A percentile compares a stretch with the other conserved stretches of the same genome.
Conservation (phyloP, 1,140 invertebrate genomes). For the Sycophila sp. region DNA sequence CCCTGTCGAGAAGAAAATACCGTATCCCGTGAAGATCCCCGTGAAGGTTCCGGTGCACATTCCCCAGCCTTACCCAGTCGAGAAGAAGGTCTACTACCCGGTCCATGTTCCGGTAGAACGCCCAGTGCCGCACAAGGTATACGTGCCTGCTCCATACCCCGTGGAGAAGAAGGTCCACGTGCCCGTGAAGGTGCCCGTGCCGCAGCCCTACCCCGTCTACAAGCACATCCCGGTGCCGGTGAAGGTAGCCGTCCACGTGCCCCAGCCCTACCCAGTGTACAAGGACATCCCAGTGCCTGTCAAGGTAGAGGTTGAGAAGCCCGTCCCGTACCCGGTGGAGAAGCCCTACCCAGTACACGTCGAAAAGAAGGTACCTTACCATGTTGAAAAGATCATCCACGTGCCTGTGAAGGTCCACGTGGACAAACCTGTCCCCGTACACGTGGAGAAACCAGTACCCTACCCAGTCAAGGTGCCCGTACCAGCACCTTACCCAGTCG, state of each 20-base stretch:
- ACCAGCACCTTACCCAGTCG: slow-evolving; percentile 60
- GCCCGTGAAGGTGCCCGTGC: slow-evolving; percentile 70
- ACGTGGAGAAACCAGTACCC: slow-evolving; percentile 56
- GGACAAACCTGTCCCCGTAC: slow-evolving; percentile 48
- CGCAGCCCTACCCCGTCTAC: slow-evolving; percentile 68
- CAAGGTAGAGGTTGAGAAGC: slow-evolving; percentile 70
- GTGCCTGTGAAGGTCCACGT: slow-evolving; percentile 52
- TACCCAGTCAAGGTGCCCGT: slow-evolving; percentile 62
- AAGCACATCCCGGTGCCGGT: slow-evolving; percentile 60
- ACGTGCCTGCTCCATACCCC: slow-evolving; percentile 47
- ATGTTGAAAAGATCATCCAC: slow-evolving; percentile 56
- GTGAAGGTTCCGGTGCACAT: slow-evolving; percentile 66
- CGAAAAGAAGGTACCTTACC: slow-evolving; percentile 51
- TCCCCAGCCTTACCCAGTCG: slow-evolving; percentile 58
- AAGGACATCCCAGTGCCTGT: slow-evolving; percentile 63
- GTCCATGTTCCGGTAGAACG: slow-evolving; percentile 50
- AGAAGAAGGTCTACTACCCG: slow-evolving; percentile 57
- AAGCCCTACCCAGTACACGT: slow-evolving; percentile 54
- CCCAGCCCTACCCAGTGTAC: slow-evolving; percentile 69
- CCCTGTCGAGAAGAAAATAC: slow-evolving; percentile 60
- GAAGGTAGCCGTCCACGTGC: slow-evolving; percentile 73
- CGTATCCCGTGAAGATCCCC: slow-evolving; percentile 63
- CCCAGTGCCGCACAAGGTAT: slow-evolving; percentile 65
- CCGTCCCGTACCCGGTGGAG: slow-evolving; percentile 68
- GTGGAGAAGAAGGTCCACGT: slow-evolving; percentile 48